Base-by-base conservation (phyloP, 1,140 invertebrate species). In the Leucophenga varia region DNA sequence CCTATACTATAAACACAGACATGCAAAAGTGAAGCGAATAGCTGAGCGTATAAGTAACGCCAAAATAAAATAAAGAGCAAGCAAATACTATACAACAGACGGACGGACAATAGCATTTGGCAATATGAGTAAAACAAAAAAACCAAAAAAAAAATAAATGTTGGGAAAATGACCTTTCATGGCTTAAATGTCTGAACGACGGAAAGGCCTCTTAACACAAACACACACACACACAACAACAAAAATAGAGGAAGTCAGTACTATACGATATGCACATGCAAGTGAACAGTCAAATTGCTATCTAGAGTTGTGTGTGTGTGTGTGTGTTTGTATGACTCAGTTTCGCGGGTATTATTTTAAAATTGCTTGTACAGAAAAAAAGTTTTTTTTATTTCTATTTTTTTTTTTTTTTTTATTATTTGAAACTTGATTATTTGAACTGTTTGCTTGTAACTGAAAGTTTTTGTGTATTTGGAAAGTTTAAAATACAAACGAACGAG, bases 351-450 rank as follows among this genome's bases (percentile, higher is more conserved):
- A 18, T 54, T 46, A 25, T 49, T 56, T 56, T 51, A 37, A 44
- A 38, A 50, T 50, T 34, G 13, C 20, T 36, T 13, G 38, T 14
- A 18, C 12, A 17, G 32, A 47, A 43, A 21, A 45, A 35, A 32
- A 35, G 43, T 38, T 57, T 28, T 32, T n/a, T 13, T 41, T 42
- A 13, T 37, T 32, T 25, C n/a, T 28, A n/a, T 57, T 28, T 32
- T n/a, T 13, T 41, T 42, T 19, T 37, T 32, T 25, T 22, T 28
- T 3, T 49, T 48, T 55, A 48, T 57, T 45, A 52, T 57, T 60
- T 55, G 46, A 57, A 59, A 67, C 59, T 67, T 67, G 61, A 65
- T 67, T 65, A 61, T 65, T 64, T 50, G 48, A 31, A 32, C 49
- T 39, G 37, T 46, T 43, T 36, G 46, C 32, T 45, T 53, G 43